Evolutionary conservation across 2,113 vertebrate species (phyloP).

Genomic region (Oreotrochilus melanogaster): DNA sequence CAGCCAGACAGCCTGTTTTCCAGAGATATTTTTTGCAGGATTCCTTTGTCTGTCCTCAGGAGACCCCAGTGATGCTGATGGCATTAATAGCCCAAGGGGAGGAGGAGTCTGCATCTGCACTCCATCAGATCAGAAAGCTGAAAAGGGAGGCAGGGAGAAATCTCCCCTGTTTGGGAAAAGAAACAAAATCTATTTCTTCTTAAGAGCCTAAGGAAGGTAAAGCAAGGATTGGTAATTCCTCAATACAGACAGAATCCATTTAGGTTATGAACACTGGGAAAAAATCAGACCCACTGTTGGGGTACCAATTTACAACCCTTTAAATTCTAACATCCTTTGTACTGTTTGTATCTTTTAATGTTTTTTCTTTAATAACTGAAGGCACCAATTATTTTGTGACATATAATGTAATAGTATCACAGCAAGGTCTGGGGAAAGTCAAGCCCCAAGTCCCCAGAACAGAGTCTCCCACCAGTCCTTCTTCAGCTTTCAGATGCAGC

Average conservation of each 20-base stretch:
- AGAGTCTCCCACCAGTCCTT: not conserved
- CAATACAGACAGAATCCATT: not conserved
- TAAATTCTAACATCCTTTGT: not conserved
- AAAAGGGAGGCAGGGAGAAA: not conserved
- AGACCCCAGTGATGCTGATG: not conserved
- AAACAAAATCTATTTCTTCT: not conserved
- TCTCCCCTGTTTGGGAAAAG: not conserved
- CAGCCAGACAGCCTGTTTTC: not conserved
- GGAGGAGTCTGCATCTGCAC: not conserved
- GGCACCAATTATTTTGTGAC: not conserved
- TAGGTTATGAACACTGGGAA: not conserved
- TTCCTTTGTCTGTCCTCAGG: conserved; percentile 5
- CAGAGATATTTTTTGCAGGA: not conserved
- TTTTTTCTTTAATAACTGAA: not conserved
- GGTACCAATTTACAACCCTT: not conserved
- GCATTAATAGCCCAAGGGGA: not conserved
- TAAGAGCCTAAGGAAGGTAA: not conserved
- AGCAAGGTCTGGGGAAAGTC: not conserved
- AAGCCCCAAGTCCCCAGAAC: not conserved
- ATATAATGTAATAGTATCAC: not conserved
- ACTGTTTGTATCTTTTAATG: not conserved
- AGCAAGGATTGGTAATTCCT: not conserved
- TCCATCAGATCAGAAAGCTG: not conserved
- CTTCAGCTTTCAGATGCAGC: not conserved
- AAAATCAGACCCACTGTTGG: not conserved